Percentiles rank a stretch among this genome's conserved stretches.
These are phyloP conservation scores for Tinamus major DNA, from an alignment of 2,797 vertebrate genomes.

Conservation along the genomic window DNA sequence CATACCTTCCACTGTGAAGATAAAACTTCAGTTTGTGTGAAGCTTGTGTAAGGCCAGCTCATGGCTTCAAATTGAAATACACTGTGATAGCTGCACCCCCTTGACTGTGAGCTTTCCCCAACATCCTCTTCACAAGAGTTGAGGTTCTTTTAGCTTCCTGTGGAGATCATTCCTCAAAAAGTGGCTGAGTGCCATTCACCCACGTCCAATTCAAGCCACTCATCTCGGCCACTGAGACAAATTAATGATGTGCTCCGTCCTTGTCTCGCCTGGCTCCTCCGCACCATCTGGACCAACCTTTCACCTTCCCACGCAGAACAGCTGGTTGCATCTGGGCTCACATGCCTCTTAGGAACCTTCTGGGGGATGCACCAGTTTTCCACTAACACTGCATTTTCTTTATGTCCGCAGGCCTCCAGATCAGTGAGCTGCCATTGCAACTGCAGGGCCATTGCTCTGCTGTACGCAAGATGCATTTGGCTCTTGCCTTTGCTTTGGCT, in stretches of 20 bases:
- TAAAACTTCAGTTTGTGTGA: not conserved
- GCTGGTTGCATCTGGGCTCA: constrained; percentile 25
- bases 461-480: not conserved
- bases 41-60: not conserved
- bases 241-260: not conserved
- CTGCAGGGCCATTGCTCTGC: not conserved
- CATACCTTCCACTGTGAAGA: not conserved
- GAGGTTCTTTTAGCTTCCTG: not conserved
- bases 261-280: not conserved
- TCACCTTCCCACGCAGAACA: constrained; percentile 12
- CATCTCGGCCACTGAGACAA: not conserved
- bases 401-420: constrained; percentile 41
- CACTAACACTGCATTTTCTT: not conserved
- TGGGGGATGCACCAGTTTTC: constrained; percentile 28
- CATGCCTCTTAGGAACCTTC: not conserved
- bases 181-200: accelerated
- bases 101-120: not conserved
- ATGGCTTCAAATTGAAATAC: not conserved
- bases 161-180: not conserved
- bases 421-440: not conserved
- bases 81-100: not conserved
- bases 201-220: not conserved
- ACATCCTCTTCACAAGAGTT: not conserved
- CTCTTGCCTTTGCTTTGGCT: not conserved
- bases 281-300: not conserved